phyloP scores from a whole-genome alignment of 2,113 vertebrate genomes.

The Dicaeum eximium region DNA sequence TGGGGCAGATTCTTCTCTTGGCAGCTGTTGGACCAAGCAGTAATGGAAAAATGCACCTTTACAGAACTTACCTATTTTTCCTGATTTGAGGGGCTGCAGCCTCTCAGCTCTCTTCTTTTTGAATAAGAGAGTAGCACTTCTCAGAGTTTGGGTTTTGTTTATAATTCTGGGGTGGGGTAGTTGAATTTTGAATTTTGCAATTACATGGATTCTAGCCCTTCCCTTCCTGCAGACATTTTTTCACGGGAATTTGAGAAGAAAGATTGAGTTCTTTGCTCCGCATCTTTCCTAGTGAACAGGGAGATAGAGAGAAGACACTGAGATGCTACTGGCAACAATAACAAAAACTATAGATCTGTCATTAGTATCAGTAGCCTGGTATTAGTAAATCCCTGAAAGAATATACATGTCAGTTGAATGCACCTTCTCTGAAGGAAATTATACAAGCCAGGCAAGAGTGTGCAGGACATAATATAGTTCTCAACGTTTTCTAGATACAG shows the following conservation, averaged over 20 bases:
- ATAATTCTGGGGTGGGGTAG: not conserved
- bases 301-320: not conserved
- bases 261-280: not conserved
- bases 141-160: not conserved
- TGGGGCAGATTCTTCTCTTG: not conserved
- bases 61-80: not conserved
- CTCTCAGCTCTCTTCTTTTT: not conserved
- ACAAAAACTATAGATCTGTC: not conserved
- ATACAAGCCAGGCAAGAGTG: not conserved
- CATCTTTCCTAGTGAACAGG: not conserved
- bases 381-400: not conserved
- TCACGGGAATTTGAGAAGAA: not conserved
- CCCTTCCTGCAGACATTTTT: not conserved
- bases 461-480: not conserved
- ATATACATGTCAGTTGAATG: not conserved
- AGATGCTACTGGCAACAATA: not conserved
- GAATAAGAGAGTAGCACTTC: not conserved
- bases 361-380: not conserved
- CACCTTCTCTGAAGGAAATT: not conserved
- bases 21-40: not conserved
- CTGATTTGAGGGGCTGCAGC: not conserved
- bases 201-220: not conserved
- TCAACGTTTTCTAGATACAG: not conserved
- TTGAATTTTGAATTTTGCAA: not conserved
- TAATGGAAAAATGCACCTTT: not conserved